Conservation (phyloP, 2,888 invertebrate species). For the Ceratothoa steindachneri region DNA sequence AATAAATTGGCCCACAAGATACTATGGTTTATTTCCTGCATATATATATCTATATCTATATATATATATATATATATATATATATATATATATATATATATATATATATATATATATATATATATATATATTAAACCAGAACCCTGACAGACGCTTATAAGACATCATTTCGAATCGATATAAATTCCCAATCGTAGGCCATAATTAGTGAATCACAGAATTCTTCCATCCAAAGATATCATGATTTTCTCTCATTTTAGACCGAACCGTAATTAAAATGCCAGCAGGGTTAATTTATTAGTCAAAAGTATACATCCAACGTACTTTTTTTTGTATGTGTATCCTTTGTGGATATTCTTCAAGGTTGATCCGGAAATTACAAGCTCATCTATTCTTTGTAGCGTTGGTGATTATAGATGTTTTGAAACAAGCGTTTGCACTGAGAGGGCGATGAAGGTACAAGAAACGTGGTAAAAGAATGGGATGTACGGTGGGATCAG, state of each 20-base stretch:
- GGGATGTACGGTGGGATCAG: too few species aligned
- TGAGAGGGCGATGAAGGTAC: too few species aligned
- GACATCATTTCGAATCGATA: background rate
- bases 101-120: background rate
- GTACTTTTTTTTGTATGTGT: background rate
- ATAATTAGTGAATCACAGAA: conserved; percentile 1
- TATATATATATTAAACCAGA: background rate
- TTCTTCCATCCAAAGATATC: conserved; percentile 3
- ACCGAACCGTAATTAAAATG: background rate
- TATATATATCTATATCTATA: too few species aligned
- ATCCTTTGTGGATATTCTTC: background rate
- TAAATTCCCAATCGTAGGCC: background rate
- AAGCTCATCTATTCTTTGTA: background rate
- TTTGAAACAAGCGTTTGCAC: too few species aligned
- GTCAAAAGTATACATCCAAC: background rate
- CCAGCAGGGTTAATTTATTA: conserved; percentile 1
- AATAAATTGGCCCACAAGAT: too few species aligned
- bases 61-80: background rate
- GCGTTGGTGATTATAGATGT: background rate
- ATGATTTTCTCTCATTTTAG: conserved; percentile 12
- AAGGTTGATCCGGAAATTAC: conserved; percentile 7
- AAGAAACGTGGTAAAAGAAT: too few species aligned
- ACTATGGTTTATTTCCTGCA: too few species aligned
- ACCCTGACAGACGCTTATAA: background rate
- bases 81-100: background rate